Base-by-base conservation (phyloP, 2,888 invertebrate species). In the Malacosoma neustria region DNA sequence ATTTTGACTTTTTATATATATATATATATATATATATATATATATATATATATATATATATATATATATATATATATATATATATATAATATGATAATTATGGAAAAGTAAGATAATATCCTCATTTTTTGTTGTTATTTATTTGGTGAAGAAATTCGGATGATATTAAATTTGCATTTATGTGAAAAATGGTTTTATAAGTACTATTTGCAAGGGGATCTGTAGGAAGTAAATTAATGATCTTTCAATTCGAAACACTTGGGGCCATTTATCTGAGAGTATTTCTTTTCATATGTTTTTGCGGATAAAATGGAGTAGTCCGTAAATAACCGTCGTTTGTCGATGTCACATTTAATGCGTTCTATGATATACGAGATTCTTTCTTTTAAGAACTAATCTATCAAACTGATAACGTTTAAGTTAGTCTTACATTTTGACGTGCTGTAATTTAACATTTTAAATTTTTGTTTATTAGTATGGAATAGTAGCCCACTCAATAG, bases 361-460 rank as follows among this genome's bases (percentile, higher is more conserved):
- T 43, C 50, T 62, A 70, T 80, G 76, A 81, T 76, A 80, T 80
- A 80, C 67, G 80, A 80, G 65, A 62, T 59, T 56, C 57, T 68
- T 61, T 67, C 61, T 61, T 62, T 66, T 62, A 50, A 49, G 46
- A 49, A 55, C 50, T 57, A 56, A 81, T 81, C 77, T 63, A 79
- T 82, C 80, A 80, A 64, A 39, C 57, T 43, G 52, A 4, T 22
- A 9, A 22, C 22, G 1, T 4, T 22, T 22, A 9, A n/a, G n/a
- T n/a, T n/a, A n/a, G n/a, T n/a, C n/a, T n/a, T n/a, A n/a, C n/a
- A n/a, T n/a, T n/a, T n/a, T n/a, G n/a, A n/a, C n/a, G n/a, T n/a
- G n/a, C n/a, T n/a, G n/a, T n/a, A n/a, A n/a, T n/a, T n/a, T n/a
- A n/a, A n/a, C n/a, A n/a, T n/a, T n/a, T n/a, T n/a, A n/a, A n/a